A percentile compares a stretch with the other conserved stretches of the same genome.
Conservation (phyloP, 1,140 invertebrate species). For the Pomacea maculata region DNA sequence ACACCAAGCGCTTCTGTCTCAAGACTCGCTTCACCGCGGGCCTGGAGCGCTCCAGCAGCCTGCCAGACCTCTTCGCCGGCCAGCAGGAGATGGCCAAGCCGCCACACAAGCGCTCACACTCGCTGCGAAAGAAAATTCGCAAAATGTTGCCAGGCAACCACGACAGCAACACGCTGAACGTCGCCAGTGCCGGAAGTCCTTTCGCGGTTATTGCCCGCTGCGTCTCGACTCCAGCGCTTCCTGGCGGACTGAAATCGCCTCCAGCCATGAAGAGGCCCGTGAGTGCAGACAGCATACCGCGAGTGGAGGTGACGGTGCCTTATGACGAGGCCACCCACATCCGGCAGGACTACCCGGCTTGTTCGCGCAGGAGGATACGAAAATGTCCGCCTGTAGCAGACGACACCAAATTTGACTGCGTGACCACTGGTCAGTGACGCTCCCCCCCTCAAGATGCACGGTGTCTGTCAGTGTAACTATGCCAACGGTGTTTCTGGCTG, state of each 20-base stretch:
- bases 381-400: not conserved
- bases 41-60: constrained; percentile 42
- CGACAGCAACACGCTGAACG: constrained; percentile 21
- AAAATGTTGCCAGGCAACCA: constrained; percentile 42
- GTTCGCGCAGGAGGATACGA: constrained; percentile 10
- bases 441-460: not conserved
- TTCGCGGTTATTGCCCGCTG: constrained; percentile 55
- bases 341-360: constrained; percentile 8
- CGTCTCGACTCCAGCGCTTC: constrained; percentile 54
- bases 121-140: constrained; percentile 47
- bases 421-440: too few species aligned
- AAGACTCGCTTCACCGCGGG: constrained; percentile 25
- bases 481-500: not conserved
- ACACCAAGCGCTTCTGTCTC: constrained; percentile 53
- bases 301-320: constrained; percentile 50
- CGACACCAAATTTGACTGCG: too few species aligned
- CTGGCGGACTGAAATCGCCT: constrained; percentile 38
- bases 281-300: constrained; percentile 50
- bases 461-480: not conserved
- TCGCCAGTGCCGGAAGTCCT: constrained; percentile 34
- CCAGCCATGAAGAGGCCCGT: constrained; percentile 38
- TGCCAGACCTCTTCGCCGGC: constrained; percentile 38
- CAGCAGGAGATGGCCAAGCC: constrained; percentile 12
- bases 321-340: constrained; percentile 28
- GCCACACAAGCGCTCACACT: constrained; percentile 39